Evolutionary conservation across 2,113 vertebrate species (phyloP).

Genomic region (human (Homo sapiens)): GRCh38 chr3:79399001-79399500

Average conservation of each 20-base stretch:
- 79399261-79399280: background rate
- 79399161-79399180: background rate
- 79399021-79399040: background rate
- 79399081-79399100: background rate
- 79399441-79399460: background rate
- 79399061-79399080: background rate
- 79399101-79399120: background rate
- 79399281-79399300: background rate
- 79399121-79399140: fast-evolving
- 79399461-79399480: background rate
- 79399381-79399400: no score
- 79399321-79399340: fast-evolving
- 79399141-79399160: background rate
- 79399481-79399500: background rate
- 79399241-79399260: background rate
- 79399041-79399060: background rate
- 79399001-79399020: background rate
- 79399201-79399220: background rate
- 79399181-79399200: background rate
- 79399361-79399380: background rate
- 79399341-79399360: background rate
- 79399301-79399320: background rate
- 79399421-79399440: background rate
- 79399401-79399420: background rate
- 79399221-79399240: background rate